Base-by-base conservation (phyloP, 2,888 invertebrate genomes). In the Trissoscelio sp. region DNA sequence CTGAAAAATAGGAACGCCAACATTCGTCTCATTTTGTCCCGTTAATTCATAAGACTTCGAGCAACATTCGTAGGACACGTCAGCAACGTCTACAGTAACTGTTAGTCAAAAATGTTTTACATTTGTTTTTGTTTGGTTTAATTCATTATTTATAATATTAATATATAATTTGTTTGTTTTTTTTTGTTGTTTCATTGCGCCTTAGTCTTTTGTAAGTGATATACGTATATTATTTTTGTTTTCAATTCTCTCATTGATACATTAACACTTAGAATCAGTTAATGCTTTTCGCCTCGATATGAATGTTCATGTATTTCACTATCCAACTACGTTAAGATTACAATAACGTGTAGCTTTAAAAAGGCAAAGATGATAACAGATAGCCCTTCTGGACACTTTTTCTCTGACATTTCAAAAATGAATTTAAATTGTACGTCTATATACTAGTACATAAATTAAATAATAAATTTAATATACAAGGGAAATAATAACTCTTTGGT, bases 311-410 rank as follows among this genome's bases (percentile, higher is more conserved):
- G 64, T 74, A 44, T 16, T 67, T 60, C 37, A 37, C 70, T 83
- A 70, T 66, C 55, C 37, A 37, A 78, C 78, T 80, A 81, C 46
- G 37, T 57, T 77, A 55, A 70, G 72, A 80, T 74, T 80, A 78
- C 46, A 81, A 62, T 67, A 79, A 79, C 53, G 20, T 79, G 57
- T 79, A 73, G 82, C 82, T 46, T 82, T 77, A 77, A 58, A 82
- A 82, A 82, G 79, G 77, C 79, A 82, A 75, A 75, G 51, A 80
- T 75, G 62, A 79, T 82, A 82, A 75, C 64, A 60, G 75, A 72
- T n/a, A n/a, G n/a, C n/a, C n/a, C n/a, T n/a, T n/a, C n/a, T n/a
- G n/a, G n/a, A n/a, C n/a, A n/a, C n/a, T n/a, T n/a, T n/a, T n/a
- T n/a, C n/a, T n/a, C n/a, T n/a, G n/a, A n/a, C n/a, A n/a, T n/a